Evolutionary conservation across 2,113 vertebrate genomes (phyloP).

Genomic region (Periophthalmodon schlosseri): DNA sequence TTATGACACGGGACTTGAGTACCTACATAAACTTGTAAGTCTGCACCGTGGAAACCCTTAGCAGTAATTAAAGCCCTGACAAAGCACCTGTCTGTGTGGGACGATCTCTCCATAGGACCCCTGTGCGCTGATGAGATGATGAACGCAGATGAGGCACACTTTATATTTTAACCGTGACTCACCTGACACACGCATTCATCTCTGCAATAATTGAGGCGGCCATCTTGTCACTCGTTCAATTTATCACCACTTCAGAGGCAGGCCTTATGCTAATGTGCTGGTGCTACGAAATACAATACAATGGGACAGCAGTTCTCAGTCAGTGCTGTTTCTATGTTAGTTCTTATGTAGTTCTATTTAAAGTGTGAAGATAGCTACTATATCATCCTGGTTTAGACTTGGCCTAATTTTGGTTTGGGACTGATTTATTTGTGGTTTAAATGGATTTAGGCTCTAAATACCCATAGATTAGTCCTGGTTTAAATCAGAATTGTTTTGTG

Average conservation of each 20-base stretch:
- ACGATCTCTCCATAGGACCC: slow-evolving; percentile 73
- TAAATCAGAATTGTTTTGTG: too few species aligned
- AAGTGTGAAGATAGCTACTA: too few species aligned
- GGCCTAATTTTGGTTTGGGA: not conserved
- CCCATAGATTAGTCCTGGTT: too few species aligned
- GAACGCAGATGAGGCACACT: slow-evolving; percentile 52
- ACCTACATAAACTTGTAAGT: slow-evolving; percentile 6
- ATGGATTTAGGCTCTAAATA: too few species aligned
- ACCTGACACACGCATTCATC: slow-evolving; percentile 61
- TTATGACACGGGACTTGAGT: slow-evolving; percentile 6
- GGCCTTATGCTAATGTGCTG: slow-evolving; percentile 49
- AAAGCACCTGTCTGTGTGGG: slow-evolving; percentile 80
- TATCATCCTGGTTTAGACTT: not conserved
- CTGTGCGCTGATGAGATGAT: slow-evolving; percentile 65
- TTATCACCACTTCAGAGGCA: slow-evolving; percentile 37
- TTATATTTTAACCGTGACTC: slow-evolving; percentile 42
- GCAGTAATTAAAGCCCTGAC: slow-evolving; percentile 87
- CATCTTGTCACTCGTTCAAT: slow-evolving; percentile 34
- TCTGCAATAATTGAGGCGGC: slow-evolving; percentile 51
- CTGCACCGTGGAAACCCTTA: slow-evolving; percentile 70
- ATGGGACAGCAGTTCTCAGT: slow-evolving; percentile 4
- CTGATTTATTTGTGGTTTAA: not conserved
- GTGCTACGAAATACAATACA: slow-evolving; percentile 11
- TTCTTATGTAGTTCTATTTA: not conserved
- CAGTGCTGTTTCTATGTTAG: not conserved